Conservation (phyloP, 2,888 invertebrate species). For the Drosophila emarginata region DNA sequence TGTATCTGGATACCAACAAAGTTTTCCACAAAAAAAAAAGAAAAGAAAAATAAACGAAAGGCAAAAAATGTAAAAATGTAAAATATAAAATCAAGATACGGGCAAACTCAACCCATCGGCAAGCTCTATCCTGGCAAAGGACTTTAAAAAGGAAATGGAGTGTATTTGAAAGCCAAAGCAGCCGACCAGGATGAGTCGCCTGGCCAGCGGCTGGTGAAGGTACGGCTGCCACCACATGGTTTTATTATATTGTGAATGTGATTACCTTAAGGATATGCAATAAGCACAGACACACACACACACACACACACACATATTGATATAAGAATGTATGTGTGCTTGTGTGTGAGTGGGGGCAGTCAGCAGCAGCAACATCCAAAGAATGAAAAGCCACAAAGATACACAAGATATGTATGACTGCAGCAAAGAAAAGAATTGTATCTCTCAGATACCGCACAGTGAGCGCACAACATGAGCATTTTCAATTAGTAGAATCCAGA, state of each 20-base stretch:
- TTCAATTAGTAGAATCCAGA: conserved; percentile 40
- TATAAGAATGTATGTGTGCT: conserved; percentile 28
- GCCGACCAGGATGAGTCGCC: conserved; percentile 9
- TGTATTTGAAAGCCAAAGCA: neutral
- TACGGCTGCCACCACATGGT: conserved; percentile 76
- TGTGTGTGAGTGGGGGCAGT: conserved; percentile 30
- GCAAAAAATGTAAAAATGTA: conserved; percentile 25
- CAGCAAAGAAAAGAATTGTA: conserved; percentile 43
- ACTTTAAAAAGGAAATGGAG: neutral
- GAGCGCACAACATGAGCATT: conserved; percentile 46
- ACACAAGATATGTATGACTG: conserved; percentile 37
- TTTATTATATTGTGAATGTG: conserved; percentile 80
- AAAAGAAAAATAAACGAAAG: conserved; percentile 58
- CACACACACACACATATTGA: conserved; percentile 32
- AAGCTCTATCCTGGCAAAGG: neutral
- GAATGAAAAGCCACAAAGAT: conserved; percentile 45
- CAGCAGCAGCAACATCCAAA: conserved; percentile 34
- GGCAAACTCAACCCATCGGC: conserved; percentile 1
- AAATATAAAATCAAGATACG: conserved; percentile 15
- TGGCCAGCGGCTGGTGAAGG: conserved; percentile 63
- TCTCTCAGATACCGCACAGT: conserved; percentile 46
- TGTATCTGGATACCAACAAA: conserved; percentile 81
- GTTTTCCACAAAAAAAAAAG: conserved; percentile 56
- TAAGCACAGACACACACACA: conserved; percentile 48
- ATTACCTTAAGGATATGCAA: conserved; percentile 79